Evolutionary conservation across 2,888 invertebrate genomes (phyloP), one percentile per base, ranked within the genome.

Genomic region (Protonemura montana): DNA sequence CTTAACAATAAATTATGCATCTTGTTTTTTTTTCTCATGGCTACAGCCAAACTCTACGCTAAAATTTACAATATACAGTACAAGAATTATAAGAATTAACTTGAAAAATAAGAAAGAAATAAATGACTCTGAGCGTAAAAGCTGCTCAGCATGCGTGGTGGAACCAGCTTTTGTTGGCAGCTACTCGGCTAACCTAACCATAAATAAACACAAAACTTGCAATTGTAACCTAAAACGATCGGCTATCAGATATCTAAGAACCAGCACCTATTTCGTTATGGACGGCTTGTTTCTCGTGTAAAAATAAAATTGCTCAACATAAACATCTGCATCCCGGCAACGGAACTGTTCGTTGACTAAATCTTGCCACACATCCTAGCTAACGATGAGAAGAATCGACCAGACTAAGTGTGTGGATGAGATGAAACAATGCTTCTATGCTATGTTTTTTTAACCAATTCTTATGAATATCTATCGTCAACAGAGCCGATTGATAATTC

Each of bases 271-370:
- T 59, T 10, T 59, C 21, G 16, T 16, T 59, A 59, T 59, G 59
- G 59, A 59, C 59, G 59, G 59, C 59, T 59, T 59, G 7, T 59
- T 59, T 59, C 59, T 59, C 59, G 35, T 59, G 59, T 59, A 59
- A 10, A 59, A 59, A 59, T 59, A 59, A 59, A 59, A 59, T 59
- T 21, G 59, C 21, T 59, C 16, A 59, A 59, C 13, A 59, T 59
- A 59, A 59, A 10, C 13, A 59, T 35, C 35, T 35, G 59, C 59
- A 1, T 59, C 59, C 59, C 5, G 35, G 59, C 3, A 10, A 59
- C 16, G 59, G 21, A 59, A 59, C 7, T 21, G 35, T 35, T 35
- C 5, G 59, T 59, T 59, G 16, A 13, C 13, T 59, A 10, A 59
- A 59, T 59, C 21, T 59, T 59, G 59, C 16, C 59, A 1, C 21